Base-by-base conservation (phyloP, 2,113 vertebrate species). In the Madoqua kirkii region DNA sequence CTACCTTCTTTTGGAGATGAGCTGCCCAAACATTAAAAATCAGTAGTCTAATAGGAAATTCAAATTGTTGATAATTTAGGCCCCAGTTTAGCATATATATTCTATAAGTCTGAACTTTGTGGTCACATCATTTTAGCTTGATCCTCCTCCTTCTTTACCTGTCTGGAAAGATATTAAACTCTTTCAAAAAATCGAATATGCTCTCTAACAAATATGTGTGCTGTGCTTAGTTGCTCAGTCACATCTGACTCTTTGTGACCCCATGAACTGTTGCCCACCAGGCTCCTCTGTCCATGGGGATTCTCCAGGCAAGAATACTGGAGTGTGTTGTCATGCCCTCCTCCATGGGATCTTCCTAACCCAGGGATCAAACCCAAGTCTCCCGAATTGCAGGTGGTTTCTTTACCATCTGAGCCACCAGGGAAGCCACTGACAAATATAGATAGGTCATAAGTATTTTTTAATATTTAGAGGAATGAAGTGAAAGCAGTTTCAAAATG, bases 401-500 rank as follows among this genome's bases (percentile, higher is more conserved):
- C 67, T 74, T 74, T 74, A 40, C 67, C 67, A 25, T 40, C 67
- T 40, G 67, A 74, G 67, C n/a, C n/a, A 74, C 19, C 10, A 74
- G 3, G 3, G 19, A 74, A 74, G 10, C n/a, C 67, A 36, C 57
- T 94, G 83, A 83, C 21, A 92, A 87, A 74, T 21, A 95, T 88
- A 91, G 33, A 62, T 64, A 45, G 21, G 43, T 90, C 31, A 19
- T 84, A 62, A 87, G 83, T 89, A 17, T 71, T 87, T 92, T 89
- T 40, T 21, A 52, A 2, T 87, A 54, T 95, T 79, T 52, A 95
- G 52, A 84, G 43, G 79, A 59, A 78, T 87, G 40, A 36, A 31
- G 57, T 62, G 31, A 81, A 84, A 64, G 62, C 29, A 87, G 54
- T 97, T 97, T 89, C 89, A 84, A 23, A 94, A 79, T 89, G 79